Evolutionary conservation across 2,888 invertebrate genomes (phyloP).

Genomic region (Ectobius pallidus): DNA sequence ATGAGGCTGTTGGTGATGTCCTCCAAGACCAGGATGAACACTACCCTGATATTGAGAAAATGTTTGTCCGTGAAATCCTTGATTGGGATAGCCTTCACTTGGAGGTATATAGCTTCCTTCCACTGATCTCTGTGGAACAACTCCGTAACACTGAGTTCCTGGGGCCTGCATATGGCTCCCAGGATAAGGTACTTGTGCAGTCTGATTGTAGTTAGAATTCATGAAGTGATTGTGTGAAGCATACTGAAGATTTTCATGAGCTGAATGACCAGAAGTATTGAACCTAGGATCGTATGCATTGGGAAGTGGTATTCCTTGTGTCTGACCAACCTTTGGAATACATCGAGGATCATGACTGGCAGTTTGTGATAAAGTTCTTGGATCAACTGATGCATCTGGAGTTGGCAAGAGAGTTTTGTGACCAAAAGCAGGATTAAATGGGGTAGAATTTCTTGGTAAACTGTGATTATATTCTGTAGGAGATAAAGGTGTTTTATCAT

Average conservation of each 20-base stretch:
- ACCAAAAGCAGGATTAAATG: neutral
- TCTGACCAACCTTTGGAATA: neutral
- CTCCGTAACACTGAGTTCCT: too few relatives aligned
- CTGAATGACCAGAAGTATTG: neutral
- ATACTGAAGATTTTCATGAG: neutral
- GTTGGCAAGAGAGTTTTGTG: neutral
- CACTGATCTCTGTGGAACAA: too few relatives aligned
- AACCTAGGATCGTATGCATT: constrained; percentile 11
- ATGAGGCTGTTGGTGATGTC: neutral
- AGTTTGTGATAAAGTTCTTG: neutral
- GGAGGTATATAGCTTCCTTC: too few relatives aligned
- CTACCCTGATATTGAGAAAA: too few relatives aligned
- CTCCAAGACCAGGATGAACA: too few relatives aligned
- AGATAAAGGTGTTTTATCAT: neutral
- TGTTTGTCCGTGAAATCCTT: too few relatives aligned
- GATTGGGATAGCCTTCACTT: too few relatives aligned
- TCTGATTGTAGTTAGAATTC: too few relatives aligned
- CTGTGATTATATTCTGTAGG: constrained; percentile 8
- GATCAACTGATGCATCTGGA: constrained; percentile 2
- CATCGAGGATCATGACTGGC: neutral
- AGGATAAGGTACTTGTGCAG: too few relatives aligned
- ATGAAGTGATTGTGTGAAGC: neutral
- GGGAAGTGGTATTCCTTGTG: neutral
- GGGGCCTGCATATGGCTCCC: too few relatives aligned
- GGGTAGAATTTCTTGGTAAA: neutral